phyloP scores from a whole-genome alignment of 2,888 invertebrate species.

The Drosophila ezoana region DNA sequence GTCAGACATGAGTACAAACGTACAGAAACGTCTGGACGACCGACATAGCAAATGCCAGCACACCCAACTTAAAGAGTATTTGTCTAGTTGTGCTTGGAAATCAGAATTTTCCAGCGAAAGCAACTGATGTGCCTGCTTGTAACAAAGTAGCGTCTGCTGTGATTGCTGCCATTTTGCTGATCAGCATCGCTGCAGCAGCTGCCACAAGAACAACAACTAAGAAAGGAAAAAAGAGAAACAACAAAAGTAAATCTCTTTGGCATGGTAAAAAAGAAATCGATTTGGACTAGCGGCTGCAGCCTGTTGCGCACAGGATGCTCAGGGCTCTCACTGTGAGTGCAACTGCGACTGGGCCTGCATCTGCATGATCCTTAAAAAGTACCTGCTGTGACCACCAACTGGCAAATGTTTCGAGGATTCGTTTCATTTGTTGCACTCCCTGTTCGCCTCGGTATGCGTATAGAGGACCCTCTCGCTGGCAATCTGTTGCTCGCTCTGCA shows the following conservation, averaged over 20 bases:
- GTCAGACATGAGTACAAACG: neutral
- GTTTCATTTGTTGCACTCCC: slow-evolving; percentile 65
- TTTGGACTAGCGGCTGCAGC: slow-evolving; percentile 62
- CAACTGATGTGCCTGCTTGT: slow-evolving; percentile 35
- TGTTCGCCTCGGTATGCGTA: slow-evolving; percentile 1
- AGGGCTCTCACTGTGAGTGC: slow-evolving; percentile 2
- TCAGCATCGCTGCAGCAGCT: slow-evolving; percentile 44
- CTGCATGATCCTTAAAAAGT: slow-evolving; percentile 57
- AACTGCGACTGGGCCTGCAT: slow-evolving; percentile 35
- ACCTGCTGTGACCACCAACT: slow-evolving; percentile 76
- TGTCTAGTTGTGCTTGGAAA: slow-evolving; percentile 16
- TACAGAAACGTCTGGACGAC: neutral
- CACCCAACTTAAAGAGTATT: slow-evolving; percentile 34
- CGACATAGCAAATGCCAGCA: slow-evolving; percentile 23
- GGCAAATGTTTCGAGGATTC: slow-evolving; percentile 59
- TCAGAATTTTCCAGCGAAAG: slow-evolving; percentile 20
- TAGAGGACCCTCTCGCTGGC: slow-evolving; percentile 34
- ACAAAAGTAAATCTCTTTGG: slow-evolving; percentile 73
- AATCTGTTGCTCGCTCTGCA: slow-evolving; percentile 75
- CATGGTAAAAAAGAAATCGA: slow-evolving; percentile 68
- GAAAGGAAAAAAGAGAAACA: slow-evolving; percentile 23
- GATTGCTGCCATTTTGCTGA: slow-evolving; percentile 70
- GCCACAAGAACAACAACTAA: slow-evolving; percentile 30
- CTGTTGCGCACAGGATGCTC: slow-evolving; percentile 72
- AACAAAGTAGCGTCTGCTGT: slow-evolving; percentile 56